Conservation (phyloP, 2,888 invertebrate species). For the Nymphalis polychloros region DNA sequence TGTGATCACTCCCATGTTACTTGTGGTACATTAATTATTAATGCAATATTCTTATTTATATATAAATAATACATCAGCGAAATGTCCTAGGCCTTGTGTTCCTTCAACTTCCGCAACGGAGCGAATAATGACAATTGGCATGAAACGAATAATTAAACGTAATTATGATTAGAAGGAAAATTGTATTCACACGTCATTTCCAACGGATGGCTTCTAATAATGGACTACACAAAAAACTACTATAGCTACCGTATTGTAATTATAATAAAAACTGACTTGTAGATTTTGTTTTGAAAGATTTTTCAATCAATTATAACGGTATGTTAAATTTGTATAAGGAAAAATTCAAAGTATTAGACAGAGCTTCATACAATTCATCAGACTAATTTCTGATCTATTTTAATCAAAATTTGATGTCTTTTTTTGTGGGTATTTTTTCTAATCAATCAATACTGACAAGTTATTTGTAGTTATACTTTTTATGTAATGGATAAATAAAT, state of each 20-base stretch:
- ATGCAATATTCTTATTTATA: neutral
- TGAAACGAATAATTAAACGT: slow-evolving; percentile 15
- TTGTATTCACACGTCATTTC: slow-evolving; percentile 17
- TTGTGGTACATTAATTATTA: neutral
- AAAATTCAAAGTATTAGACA: too few species aligned
- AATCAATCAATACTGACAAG: too few species aligned
- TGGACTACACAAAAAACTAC: neutral
- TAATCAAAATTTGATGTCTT: too few species aligned
- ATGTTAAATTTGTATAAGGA: too few species aligned
- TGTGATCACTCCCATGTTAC: neutral
- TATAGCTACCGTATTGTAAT: neutral
- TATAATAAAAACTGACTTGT: too few species aligned
- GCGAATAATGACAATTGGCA: slow-evolving; percentile 7
- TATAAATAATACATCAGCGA: neutral
- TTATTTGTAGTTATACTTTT: too few species aligned
- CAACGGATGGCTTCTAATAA: neutral
- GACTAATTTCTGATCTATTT: too few species aligned
- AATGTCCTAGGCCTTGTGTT: slow-evolving; percentile 13
- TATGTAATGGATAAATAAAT: too few species aligned
- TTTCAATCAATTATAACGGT: too few species aligned
- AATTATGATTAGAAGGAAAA: slow-evolving; percentile 21
- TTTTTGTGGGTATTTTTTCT: too few species aligned
- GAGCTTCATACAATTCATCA: too few species aligned
- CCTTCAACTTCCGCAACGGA: slow-evolving; percentile 8
- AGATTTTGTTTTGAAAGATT: neutral